Evolutionary conservation across 2,888 invertebrate species (phyloP).

Genomic region (Sipha maydis): DNA sequence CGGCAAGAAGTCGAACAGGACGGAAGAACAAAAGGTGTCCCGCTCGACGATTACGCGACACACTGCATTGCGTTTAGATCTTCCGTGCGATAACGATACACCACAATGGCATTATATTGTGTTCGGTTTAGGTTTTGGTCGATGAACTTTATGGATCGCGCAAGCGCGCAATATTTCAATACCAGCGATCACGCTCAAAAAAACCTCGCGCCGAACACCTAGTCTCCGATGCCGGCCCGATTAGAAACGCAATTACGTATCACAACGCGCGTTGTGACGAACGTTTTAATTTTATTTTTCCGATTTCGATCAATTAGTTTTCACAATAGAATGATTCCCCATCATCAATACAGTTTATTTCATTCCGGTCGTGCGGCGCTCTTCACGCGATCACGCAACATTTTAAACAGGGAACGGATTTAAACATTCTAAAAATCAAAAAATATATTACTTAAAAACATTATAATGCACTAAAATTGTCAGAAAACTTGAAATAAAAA

Average conservation of each 20-base stretch:
- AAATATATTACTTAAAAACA: too few relatives aligned
- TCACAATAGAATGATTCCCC: not conserved
- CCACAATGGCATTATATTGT: too few relatives aligned
- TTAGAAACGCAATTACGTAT: constrained; percentile 33
- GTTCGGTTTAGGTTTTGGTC: constrained; percentile 37
- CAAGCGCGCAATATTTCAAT: too few relatives aligned
- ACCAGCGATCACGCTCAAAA: too few relatives aligned
- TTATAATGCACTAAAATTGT: too few relatives aligned
- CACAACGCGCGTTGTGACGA: not conserved
- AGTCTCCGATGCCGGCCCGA: not conserved
- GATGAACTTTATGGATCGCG: constrained; percentile 20
- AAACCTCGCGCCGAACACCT: not conserved
- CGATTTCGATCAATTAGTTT: not conserved
- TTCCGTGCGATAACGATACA: not conserved
- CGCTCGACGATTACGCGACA: not conserved
- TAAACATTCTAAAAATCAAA: too few relatives aligned
- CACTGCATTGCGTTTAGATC: not conserved
- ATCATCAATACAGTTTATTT: not conserved
- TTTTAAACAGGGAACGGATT: too few relatives aligned
- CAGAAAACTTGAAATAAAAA: too few relatives aligned
- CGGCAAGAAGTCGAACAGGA: too few relatives aligned
- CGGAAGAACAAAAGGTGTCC: not conserved
- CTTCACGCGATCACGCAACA: too few relatives aligned
- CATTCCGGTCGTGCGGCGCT: too few relatives aligned
- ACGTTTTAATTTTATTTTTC: not conserved